Conservation (phyloP, 2,888 invertebrate species). For the Scaptomyza polygonia region DNA sequence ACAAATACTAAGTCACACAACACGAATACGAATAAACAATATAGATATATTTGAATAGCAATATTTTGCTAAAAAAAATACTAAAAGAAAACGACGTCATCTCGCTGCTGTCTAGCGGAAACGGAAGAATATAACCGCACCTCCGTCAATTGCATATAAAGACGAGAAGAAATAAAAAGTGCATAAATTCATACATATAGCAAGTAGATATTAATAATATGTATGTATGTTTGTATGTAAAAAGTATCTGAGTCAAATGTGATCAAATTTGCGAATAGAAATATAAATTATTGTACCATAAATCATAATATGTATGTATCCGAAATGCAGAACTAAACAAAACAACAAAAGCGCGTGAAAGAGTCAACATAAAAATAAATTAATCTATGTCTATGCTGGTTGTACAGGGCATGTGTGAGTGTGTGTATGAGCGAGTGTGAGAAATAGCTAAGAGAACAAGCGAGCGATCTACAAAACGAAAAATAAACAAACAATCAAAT, state of each 20-base stretch:
- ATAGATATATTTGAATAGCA: constrained; percentile 34
- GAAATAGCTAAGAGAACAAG: constrained; percentile 55
- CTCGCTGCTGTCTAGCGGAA: constrained; percentile 46
- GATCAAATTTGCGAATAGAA: constrained; percentile 31
- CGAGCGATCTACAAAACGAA: constrained; percentile 71
- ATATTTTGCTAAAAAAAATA: constrained; percentile 12
- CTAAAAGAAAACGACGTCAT: constrained; percentile 52
- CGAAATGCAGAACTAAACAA: constrained; percentile 35
- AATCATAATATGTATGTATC: constrained; percentile 18
- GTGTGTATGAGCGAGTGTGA: constrained; percentile 45
- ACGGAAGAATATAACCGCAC: constrained; percentile 58
- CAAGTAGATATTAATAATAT: no score
- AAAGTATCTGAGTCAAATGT: constrained; percentile 43
- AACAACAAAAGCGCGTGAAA: constrained; percentile 57
- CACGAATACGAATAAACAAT: constrained; percentile 44
- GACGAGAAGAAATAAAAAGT: constrained; percentile 18
- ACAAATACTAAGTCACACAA: constrained; percentile 38
- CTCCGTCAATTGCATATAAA: constrained; percentile 28
- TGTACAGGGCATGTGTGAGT: constrained; percentile 15
- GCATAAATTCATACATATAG: background rate
- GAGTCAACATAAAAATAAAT: constrained; percentile 55
- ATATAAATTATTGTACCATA: constrained; percentile 11
- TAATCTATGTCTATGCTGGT: no score
- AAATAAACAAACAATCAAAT: constrained; percentile 43
- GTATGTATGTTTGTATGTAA: constrained; percentile 7